A percentile compares a stretch with the other conserved stretches of the same genome.
Conservation (phyloP, 1,140 invertebrate species). For the Semibalanus balanoides region DNA sequence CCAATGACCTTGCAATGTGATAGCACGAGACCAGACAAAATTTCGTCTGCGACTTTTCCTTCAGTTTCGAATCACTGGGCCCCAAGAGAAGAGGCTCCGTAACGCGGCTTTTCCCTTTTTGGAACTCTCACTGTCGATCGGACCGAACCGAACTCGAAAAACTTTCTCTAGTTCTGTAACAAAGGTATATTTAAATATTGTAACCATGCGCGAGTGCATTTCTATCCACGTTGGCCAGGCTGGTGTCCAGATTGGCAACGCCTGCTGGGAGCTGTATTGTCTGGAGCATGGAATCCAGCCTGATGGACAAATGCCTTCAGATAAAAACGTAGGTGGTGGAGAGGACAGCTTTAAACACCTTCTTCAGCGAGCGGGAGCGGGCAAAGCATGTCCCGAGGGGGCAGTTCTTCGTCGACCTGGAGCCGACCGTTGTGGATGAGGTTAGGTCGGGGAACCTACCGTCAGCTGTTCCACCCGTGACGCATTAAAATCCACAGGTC, state of each 20-base stretch:
- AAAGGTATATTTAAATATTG: no score
- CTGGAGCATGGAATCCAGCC: conserved; percentile 58
- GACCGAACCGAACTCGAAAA: neutral
- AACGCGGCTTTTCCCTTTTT: neutral
- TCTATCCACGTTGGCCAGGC: conserved; percentile 54
- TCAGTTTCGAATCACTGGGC: neutral
- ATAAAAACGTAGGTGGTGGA: conserved; percentile 42
- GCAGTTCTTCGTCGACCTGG: conserved; percentile 71
- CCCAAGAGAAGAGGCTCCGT: neutral
- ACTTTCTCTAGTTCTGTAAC: neutral
- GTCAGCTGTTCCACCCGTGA: conserved; percentile 54
- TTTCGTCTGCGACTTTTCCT: neutral
- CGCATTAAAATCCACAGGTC: conserved; percentile 46
- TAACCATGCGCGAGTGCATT: conserved; percentile 46
- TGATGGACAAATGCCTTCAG: conserved; percentile 59
- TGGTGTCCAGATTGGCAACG: conserved; percentile 64
- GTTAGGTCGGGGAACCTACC: conserved; percentile 66
- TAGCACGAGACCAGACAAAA: neutral
- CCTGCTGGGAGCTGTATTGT: conserved; percentile 61
- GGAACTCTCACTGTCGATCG: neutral
- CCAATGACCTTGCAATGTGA: neutral
- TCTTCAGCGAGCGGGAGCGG: conserved; percentile 52
- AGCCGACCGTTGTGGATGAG: conserved; percentile 47
- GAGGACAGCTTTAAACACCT: conserved; percentile 80
- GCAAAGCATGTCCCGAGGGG: conserved; percentile 50